Evolutionary conservation across 2,113 vertebrate species (phyloP).

Genomic region (Casuarius casuarius): DNA sequence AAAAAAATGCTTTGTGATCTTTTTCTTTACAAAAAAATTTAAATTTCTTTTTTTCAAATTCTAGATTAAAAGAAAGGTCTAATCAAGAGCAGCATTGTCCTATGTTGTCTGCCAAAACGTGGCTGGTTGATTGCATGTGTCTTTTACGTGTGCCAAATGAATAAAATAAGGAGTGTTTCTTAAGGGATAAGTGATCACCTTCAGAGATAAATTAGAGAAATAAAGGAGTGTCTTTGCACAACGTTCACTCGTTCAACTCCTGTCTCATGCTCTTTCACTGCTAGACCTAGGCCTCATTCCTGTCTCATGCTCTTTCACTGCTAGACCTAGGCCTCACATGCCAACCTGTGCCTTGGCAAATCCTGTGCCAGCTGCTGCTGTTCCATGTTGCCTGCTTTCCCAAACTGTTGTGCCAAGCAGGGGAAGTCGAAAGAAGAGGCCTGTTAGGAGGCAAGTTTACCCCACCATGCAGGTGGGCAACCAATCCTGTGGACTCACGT

Average conservation of each 20-base stretch:
- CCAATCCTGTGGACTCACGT: background rate
- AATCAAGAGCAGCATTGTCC: background rate
- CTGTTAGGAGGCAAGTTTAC: background rate
- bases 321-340: background rate
- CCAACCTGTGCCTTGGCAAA: background rate
- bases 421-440: background rate
- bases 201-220: background rate
- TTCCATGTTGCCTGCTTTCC: background rate
- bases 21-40: background rate
- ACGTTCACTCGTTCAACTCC: background rate
- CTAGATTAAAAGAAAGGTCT: background rate
- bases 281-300: background rate
- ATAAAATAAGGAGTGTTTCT: background rate
- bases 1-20: background rate
- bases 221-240: background rate
- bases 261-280: background rate
- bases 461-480: background rate
- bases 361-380: background rate
- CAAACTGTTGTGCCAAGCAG: background rate
- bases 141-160: background rate
- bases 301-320: background rate
- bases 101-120: background rate
- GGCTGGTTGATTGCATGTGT: background rate
- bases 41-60: background rate
- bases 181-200: background rate